phyloP scores from a whole-genome alignment of 2,113 vertebrate species.

The Gymnobelideus leadbeateri region DNA sequence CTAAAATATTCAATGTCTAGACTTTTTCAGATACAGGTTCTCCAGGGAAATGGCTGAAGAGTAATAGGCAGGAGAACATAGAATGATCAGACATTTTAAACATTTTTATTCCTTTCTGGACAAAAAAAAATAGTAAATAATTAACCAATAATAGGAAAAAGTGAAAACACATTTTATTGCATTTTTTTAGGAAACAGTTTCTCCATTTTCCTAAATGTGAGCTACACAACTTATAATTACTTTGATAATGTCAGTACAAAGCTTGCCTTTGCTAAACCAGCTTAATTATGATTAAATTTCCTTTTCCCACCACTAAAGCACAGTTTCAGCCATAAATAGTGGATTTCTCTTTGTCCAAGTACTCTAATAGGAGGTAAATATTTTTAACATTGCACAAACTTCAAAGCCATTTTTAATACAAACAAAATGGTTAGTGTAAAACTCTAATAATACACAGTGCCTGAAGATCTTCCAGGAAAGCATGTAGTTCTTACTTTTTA shows the following conservation, averaged over 20 bases:
- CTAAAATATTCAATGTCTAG: not conserved
- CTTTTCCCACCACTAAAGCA: not conserved
- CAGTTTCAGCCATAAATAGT: not conserved
- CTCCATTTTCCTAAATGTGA: not conserved
- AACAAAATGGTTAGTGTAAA: not conserved
- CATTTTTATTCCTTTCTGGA: not conserved
- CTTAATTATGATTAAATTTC: not conserved
- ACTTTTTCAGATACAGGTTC: not conserved
- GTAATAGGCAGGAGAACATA: not conserved
- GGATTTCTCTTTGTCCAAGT: not conserved
- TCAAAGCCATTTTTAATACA: not conserved
- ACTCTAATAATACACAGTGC: not conserved
- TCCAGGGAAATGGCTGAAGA: not conserved
- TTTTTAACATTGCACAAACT: not conserved
- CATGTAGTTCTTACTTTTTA: not conserved
- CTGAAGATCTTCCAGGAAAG: not conserved
- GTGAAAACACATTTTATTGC: not conserved
- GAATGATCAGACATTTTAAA: not conserved
- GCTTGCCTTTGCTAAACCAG: not conserved
- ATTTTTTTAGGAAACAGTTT: not conserved
- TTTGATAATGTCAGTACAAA: not conserved
- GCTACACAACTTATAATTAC: not conserved
- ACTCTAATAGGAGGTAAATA: not conserved
- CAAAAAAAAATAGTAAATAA: not conserved
- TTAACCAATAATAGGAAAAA: not conserved